Evolutionary conservation across 2,888 invertebrate species (phyloP), one percentile per base, ranked within the genome.

Genomic region (Drosophila demipolita): DNA sequence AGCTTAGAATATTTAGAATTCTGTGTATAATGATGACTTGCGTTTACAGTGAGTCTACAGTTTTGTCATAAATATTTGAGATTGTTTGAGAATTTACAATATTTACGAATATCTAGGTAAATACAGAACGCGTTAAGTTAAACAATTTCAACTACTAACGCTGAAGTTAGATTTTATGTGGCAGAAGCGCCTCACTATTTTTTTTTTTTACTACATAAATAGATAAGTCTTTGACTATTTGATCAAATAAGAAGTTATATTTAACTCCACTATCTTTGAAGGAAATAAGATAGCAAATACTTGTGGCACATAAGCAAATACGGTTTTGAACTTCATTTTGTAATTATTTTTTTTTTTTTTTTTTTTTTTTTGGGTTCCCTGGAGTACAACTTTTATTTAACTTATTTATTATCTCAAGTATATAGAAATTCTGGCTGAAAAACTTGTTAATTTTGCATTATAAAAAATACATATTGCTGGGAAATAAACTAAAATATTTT

Each of bases 71-170:
- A 29, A 63, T 59, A 48, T 59, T 33, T 26, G 15, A 50, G 48
- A 35, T 66, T 69, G 69, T 72, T 62, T 75, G 53, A 38, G 59
- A 73, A 69, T 67, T 73, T 81, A 77, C 60, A 36, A 48, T 58
- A 42, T 66, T 33, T 63, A 20, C 23, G 36, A 42, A n/a, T 55
- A 38, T 38, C 20, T 29, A 20, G 5, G 48, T 55, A 36, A 66
- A 78, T 67, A 67, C 45, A n/a, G 40, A 72, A 71, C 71, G 66
- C 50, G 65, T 66, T 57, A 66, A 67, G 55, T 64, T 60, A 33
- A 38, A 35, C 29, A 68, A 55, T 54, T 36, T 11, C 54, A 61
- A 61, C 64, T 53, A 52, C 57, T 64, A 73, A 17, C 53, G n/a
- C 15, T 35, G 6, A 58, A 17, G 61, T 59, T 58, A 23, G 42